These are phyloP conservation scores for Loriculus beryllinus DNA, from an alignment of 2,797 vertebrate genomes.

Conservation along the genomic window DNA sequence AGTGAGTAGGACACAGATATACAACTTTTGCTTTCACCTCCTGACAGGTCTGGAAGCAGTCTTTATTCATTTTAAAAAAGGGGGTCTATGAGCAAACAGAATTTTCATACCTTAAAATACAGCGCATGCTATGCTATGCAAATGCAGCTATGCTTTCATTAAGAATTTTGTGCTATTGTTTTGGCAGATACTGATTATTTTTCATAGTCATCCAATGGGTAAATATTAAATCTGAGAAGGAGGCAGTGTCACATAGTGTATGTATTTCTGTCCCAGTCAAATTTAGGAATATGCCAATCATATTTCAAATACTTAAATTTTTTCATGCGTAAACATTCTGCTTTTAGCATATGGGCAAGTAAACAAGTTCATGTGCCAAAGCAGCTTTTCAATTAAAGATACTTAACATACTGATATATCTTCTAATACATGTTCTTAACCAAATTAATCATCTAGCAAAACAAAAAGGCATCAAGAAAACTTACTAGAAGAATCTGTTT, in stretches of 20 bases:
- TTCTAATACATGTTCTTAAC: neutral
- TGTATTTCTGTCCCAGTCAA: neutral
- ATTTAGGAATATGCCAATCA: neutral
- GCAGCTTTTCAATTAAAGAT: neutral
- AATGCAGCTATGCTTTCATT: neutral
- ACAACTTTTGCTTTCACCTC: neutral
- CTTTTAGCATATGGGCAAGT: neutral
- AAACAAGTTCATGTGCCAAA: neutral
- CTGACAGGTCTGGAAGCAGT: neutral
- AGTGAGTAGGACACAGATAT: neutral
- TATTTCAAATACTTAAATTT: neutral
- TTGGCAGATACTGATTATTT: neutral
- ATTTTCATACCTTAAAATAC: neutral
- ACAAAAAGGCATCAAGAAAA: neutral
- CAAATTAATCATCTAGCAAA: neutral
- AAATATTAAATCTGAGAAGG: neutral
- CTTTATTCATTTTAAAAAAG: neutral
- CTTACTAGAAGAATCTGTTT: neutral
- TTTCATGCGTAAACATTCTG: neutral
- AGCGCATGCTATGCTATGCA: neutral
- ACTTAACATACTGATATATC: neutral
- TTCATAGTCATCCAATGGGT: neutral
- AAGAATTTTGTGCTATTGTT: neutral
- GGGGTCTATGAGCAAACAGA: neutral
- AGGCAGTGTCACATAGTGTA: neutral